A percentile compares a stretch with the other conserved stretches of the same genome.
Conservation (phyloP, 2,888 invertebrate species). For the Ceraclea dissimilis region DNA sequence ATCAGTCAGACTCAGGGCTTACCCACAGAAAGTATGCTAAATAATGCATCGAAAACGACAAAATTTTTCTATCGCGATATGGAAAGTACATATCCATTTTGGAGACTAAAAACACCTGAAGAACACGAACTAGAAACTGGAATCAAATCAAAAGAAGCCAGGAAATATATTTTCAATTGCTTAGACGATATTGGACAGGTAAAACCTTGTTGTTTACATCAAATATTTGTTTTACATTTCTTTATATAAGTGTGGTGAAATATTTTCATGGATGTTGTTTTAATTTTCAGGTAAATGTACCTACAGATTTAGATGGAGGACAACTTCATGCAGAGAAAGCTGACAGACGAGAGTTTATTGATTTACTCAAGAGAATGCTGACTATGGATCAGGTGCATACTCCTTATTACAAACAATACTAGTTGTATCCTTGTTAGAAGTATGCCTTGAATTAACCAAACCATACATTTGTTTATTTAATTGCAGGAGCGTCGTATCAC, state of each 20-base stretch:
- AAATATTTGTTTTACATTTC: conserved; percentile 1
- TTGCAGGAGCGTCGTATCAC: conserved; percentile 84
- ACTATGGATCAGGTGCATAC: conserved; percentile 84
- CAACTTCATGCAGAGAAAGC: conserved; percentile 95
- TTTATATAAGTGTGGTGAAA: too few species aligned
- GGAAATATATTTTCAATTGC: conserved; percentile 99
- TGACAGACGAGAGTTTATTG: conserved; percentile 95
- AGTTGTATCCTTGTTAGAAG: not conserved
- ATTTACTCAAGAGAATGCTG: conserved; percentile 95
- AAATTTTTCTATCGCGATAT: conserved; percentile 97
- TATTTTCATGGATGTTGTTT: not conserved
- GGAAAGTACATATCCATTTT: conserved; percentile 83
- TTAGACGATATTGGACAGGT: conserved; percentile 94
- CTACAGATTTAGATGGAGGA: conserved; percentile 94
- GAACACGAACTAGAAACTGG: conserved; percentile 97
- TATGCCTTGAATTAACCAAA: not conserved
- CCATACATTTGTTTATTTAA: not conserved
- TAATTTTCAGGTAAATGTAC: conserved; percentile 68
- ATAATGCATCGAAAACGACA: conserved; percentile 93
- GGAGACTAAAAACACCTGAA: conserved; percentile 89
- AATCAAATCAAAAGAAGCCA: conserved; percentile 97
- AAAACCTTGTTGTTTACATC: not conserved
- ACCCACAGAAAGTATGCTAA: conserved; percentile 97
- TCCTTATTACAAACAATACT: not conserved
- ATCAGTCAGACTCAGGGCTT: conserved; percentile 96